Evolutionary conservation across 2,888 invertebrate genomes (phyloP), one percentile per base, ranked within the genome.

Genomic region (Lycia hirtaria): DNA sequence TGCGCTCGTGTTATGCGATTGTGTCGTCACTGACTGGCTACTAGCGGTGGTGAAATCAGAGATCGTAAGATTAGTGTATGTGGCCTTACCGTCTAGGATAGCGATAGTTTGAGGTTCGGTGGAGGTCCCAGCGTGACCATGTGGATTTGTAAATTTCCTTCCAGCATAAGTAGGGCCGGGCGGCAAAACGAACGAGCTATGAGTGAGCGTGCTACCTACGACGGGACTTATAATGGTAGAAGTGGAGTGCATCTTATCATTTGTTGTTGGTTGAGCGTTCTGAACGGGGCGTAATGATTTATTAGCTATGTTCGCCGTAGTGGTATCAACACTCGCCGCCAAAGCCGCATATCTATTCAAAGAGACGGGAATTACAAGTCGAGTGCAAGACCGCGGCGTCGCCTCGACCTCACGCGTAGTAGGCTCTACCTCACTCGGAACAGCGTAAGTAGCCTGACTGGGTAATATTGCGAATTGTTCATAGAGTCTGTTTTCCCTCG

Each of bases 1-100:
- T 30, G 40, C 1, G n/a, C 7, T 45, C 3, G 40, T 32, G 38
- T 28, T 37, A 26, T 53, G 26, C n/a, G 55, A 30, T 48, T 10
- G 20, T 1, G 54, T 17, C 12, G 20, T 44, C 15, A 17, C 19
- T 14, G 41, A 3, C 6, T 47, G 14, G 28, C 26, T 26, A n/a
- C 19, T 6, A 38, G 43, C 26, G 19, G 51, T 24, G 0, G 51
- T 28, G 1, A 51, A 48, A 47, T 47, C 47, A 0, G 57, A 30
- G 0, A 52, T 37, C 4, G 52, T 43, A 3, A 53, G 48, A 37
- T 51, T 56, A 1, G 45, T 51, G 35, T 37, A 58, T 7, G 48
- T 14, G 1, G 43, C 52, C 7, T 43, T 43, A 4, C 37, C 26
- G 24, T 53, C 48, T 10, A 20, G 24, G 28, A 58, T 53, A 9